These are phyloP conservation scores for Pogonus chalceus DNA, from an alignment of 1,140 invertebrate species.

Conservation along the genomic window DNA sequence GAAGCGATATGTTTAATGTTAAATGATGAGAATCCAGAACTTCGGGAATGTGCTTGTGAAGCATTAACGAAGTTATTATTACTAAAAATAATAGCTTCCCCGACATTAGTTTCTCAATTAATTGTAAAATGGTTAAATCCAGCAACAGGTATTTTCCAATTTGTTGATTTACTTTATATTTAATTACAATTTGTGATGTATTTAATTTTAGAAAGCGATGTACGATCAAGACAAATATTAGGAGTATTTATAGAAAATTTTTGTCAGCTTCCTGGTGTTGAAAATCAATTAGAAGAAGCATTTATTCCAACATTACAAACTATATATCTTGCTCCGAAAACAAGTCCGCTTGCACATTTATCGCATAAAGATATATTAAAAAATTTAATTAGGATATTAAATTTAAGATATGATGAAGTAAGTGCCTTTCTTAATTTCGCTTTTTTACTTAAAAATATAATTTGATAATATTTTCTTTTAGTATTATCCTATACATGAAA, in stretches of 20 bases:
- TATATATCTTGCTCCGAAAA: not conserved
- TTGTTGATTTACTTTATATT: not conserved
- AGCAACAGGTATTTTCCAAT: not conserved
- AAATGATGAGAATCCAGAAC: not conserved
- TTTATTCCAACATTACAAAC: not conserved
- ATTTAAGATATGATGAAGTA: not conserved
- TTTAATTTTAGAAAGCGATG: not conserved
- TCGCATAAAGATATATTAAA: not conserved
- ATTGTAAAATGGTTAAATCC: not conserved
- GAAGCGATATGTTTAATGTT: not conserved
- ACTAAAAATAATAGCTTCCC: not conserved
- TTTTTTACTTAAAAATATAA: not conserved
- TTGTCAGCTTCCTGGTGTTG: not conserved
- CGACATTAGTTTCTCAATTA: not conserved
- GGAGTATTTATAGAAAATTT: not conserved
- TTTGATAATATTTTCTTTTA: not conserved
- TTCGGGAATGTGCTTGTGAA: not conserved
- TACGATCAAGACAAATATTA: not conserved
- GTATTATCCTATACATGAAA: not conserved
- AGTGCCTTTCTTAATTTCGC: not conserved
- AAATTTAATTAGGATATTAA: not conserved
- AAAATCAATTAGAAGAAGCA: not conserved
- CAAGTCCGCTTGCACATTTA: not conserved
- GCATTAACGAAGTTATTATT: not conserved
- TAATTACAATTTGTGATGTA: not conserved